phyloP scores from a whole-genome alignment of 1,140 invertebrate species.

The Paraescarpia echinospica region DNA sequence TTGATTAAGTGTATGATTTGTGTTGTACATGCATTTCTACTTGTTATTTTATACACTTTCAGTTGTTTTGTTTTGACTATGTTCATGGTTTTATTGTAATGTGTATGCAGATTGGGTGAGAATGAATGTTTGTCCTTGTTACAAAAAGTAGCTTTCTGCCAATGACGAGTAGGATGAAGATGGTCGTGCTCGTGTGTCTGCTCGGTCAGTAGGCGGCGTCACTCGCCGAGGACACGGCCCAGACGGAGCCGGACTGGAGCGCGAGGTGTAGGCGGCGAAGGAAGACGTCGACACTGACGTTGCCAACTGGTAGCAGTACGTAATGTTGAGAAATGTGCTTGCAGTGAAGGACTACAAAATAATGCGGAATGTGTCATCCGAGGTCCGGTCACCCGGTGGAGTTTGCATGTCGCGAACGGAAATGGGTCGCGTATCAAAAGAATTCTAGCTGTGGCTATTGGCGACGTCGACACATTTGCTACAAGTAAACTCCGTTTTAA shows the following conservation, averaged over 20 bases:
- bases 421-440: background rate
- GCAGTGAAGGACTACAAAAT: too few species aligned
- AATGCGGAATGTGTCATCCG: background rate
- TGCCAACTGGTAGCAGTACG: background rate
- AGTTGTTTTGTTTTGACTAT: too few species aligned
- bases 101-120: too few species aligned
- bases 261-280: background rate
- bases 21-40: too few species aligned
- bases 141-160: too few species aligned
- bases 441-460: background rate
- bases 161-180: background rate
- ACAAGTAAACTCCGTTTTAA: background rate
- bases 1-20: too few species aligned
- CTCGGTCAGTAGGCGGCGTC: background rate
- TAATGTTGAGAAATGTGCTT: background rate
- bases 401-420: background rate
- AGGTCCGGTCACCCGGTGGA: background rate
- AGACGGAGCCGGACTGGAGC: background rate
- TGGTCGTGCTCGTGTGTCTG: background rate
- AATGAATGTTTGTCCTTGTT: background rate
- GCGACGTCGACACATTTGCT: background rate
- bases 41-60: too few species aligned
- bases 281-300: too few species aligned
- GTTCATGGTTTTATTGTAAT: too few species aligned
- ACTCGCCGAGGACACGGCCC: background rate